A percentile compares a stretch with the other conserved stretches of the same genome.
phyloP scores from a whole-genome alignment of 2,113 vertebrate genomes.

The Polypterus bichir region DNA sequence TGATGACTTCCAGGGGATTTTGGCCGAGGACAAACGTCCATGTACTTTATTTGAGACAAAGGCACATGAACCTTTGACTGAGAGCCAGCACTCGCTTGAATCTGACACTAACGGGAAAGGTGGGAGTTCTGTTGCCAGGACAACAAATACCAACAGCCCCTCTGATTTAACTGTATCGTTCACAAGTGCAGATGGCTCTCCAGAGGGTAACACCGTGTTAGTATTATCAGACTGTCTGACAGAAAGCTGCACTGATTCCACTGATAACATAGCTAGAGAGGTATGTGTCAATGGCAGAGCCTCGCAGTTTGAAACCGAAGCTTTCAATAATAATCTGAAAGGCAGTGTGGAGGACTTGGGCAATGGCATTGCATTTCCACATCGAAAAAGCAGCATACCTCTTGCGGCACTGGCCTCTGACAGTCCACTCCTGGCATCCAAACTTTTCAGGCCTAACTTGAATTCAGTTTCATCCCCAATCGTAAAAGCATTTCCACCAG shows the following conservation, averaged over 20 bases:
- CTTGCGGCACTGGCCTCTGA: conserved; percentile 28
- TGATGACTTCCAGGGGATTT: too few relatives aligned
- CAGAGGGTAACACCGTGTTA: conserved; percentile 13
- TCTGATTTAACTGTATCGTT: conserved; percentile 30
- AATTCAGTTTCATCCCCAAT: conserved; percentile 20
- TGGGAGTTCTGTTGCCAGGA: conserved; percentile 30
- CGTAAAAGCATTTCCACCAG: conserved; percentile 66
- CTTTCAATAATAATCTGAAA: conserved; percentile 25
- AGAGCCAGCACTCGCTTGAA: conserved; percentile 16
- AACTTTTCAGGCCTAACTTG: conserved; percentile 45
- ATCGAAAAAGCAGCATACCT: conserved; percentile 31
- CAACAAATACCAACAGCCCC: conserved; percentile 32
- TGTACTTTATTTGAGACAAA: conserved; percentile 44
- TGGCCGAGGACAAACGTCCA: conserved; percentile 24
- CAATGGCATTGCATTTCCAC: conserved; percentile 3
- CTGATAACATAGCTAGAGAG: conserved; percentile 7
- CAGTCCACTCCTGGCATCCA: conserved; percentile 47
- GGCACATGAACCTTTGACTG: conserved; percentile 36
- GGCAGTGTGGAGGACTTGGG: conserved; percentile 3
- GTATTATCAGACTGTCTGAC: background rate
- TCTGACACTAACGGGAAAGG: conserved; percentile 21
- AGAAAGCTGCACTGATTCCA: conserved; percentile 10
- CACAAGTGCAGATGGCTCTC: conserved; percentile 26
- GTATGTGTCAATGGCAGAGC: conserved; percentile 32
- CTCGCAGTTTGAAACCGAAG: conserved; percentile 15